Evolutionary conservation across 2,113 vertebrate species (phyloP).

Genomic region (Macquaria ambigua): DNA sequence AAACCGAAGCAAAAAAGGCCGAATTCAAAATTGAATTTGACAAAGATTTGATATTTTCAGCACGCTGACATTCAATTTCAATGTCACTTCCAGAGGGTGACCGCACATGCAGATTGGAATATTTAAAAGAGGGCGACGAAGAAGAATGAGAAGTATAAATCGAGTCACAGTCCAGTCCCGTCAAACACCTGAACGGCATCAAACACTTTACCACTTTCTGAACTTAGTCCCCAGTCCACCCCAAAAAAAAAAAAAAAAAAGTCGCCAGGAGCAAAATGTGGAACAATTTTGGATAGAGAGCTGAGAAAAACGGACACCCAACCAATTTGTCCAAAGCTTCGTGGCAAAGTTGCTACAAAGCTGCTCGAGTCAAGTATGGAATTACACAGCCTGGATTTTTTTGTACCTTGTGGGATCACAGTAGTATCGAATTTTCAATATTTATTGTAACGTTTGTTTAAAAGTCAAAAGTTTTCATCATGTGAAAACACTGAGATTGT

Average conservation of each 20-base stretch:
- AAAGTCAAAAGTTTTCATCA: conserved; percentile 7
- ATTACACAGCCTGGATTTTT: conserved; percentile 25
- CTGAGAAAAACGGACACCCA: conserved; percentile 39
- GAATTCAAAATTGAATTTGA: conserved; percentile 65
- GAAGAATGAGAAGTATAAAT: conserved; percentile 71
- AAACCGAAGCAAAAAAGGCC: conserved; percentile 38
- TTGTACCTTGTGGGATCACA: neutral
- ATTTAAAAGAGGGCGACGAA: conserved; percentile 63
- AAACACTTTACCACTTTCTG: conserved; percentile 73
- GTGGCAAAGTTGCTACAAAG: conserved; percentile 55
- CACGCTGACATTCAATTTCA: conserved; percentile 67
- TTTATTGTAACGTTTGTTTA: neutral
- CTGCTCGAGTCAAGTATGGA: conserved; percentile 35
- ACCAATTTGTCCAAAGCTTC: conserved; percentile 59
- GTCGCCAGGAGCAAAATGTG: conserved; percentile 63
- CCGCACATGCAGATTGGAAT: conserved; percentile 65
- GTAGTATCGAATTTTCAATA: neutral
- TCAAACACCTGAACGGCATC: conserved; percentile 64
- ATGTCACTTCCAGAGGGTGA: conserved; percentile 72
- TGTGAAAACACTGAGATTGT: neutral
- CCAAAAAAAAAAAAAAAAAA: conserved; percentile 10
- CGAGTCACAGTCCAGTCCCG: conserved; percentile 52
- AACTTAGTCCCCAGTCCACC: conserved; percentile 53
- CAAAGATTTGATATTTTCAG: conserved; percentile 69
- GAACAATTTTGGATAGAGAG: conserved; percentile 57